phyloP scores from a whole-genome alignment of 2,797 vertebrate genomes.

The Hapalemur alaotrensis region DNA sequence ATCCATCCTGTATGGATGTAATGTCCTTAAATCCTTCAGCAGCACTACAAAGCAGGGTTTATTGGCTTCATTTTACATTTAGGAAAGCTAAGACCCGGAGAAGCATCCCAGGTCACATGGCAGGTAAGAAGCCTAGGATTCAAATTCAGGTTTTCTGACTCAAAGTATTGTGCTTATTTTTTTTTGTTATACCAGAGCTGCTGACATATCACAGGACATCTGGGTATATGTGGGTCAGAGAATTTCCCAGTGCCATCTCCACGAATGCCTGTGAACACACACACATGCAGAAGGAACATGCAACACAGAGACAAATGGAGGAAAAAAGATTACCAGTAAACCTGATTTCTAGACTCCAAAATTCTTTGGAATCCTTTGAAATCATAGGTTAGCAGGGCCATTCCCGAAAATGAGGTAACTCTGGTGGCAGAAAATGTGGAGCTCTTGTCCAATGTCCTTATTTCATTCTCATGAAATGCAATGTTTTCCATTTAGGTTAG shows the following conservation, averaged over 20 bases:
- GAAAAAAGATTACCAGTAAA: not conserved
- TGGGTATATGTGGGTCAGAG: not conserved
- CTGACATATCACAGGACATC: not conserved
- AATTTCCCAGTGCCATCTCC: not conserved
- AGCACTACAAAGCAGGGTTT: not conserved
- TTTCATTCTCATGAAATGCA: conserved; percentile 29
- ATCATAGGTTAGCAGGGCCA: conserved; percentile 6
- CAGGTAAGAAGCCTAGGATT: not conserved
- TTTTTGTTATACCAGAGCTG: not conserved
- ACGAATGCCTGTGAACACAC: not conserved
- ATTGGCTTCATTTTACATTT: not conserved
- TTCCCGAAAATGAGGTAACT: conserved; percentile 48
- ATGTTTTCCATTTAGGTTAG: conserved; percentile 21
- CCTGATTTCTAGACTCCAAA: conserved; percentile 11
- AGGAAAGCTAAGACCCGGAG: not conserved
- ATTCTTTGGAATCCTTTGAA: conserved; percentile 56
- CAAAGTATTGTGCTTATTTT: not conserved
- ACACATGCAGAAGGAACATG: not conserved
- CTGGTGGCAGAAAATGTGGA: not conserved
- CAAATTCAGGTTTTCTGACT: not conserved
- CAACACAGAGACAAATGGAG: too few relatives aligned
- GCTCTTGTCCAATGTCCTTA: conserved; percentile 11
- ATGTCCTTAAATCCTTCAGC: not conserved
- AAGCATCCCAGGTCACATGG: not conserved
- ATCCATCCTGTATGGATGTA: too few relatives aligned